Evolutionary conservation across 2,888 invertebrate genomes (phyloP), one percentile per base, ranked within the genome.

Genomic region (Mythimna impura): DNA sequence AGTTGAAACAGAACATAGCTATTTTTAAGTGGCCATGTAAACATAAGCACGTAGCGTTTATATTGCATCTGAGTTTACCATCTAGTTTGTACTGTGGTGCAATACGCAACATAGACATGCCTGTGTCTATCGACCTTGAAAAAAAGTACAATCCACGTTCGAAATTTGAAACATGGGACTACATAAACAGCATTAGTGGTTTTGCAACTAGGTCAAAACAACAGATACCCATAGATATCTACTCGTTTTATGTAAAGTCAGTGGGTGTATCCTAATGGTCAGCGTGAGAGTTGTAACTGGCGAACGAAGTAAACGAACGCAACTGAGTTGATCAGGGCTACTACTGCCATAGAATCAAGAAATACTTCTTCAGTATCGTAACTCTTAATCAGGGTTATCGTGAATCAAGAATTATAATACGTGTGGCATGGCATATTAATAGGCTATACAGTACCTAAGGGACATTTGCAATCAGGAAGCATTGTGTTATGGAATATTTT

Each of bases 191-290:
- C 82, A 86, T 85, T 81, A 63, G 86, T 87, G 84, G 89, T 94
- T 93, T 93, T 89, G 91, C 89, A 95, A 95, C 87, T 91, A 84
- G 94, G 94, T 91, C 93, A 92, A 86, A 89, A 89, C 88, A 90
- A 91, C 89, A 89, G 89, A 91, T 92, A 91, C 90, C 90, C 88
- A 91, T 92, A 90, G 91, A 90, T 90, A 47, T 17, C 47, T 4
- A 90, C 89, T 89, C 86, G 90, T 90, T 93, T 91, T 90, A 90
- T 87, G 88, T 91, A 85, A 91, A 93, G 91, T 93, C 93, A 92
- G 95, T 95, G 93, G 95, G 95, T 93, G 94, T 94, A 94, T 92
- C 91, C 92, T 94, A 94, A 94, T 94, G 93, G 94, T 91, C 92
- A 93, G 90, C 90, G 92, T 92, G 94, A 94, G 94, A 94, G 90